Evolutionary conservation across 2,797 vertebrate species (phyloP), one percentile per base, ranked within the genome.

Genomic region (Amblyopsis hoosieri): DNA sequence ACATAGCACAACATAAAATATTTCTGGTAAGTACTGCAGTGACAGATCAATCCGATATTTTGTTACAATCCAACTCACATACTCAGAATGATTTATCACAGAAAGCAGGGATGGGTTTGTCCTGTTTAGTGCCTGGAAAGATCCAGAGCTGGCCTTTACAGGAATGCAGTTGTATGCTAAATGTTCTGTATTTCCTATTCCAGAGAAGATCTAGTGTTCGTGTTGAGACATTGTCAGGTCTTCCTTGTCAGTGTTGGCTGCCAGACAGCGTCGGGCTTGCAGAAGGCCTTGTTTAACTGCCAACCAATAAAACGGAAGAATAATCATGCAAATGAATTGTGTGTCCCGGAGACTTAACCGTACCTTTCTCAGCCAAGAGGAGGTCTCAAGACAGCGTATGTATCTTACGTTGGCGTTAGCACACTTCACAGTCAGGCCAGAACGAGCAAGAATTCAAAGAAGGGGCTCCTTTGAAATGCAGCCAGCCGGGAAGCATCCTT

Each of bases 401-500:
- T 42, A 56, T 11, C 46, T 50, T 58, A 58, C 55, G 37, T 52
- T 65, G 69, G 46, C 23, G 48, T 73, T 71, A 56, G 64, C 53
- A 75, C 12, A 72, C 42, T 60, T 60, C 60, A 62, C 56, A 60
- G 54, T 64, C 53, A 50, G 69, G 67, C 66, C 29, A 67, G 70
- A 67, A 74, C 46, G 72, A 59, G 57, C 46, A 53, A 71, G 76
- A 74, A 66, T 59, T 80, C 69, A 63, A 59, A 55, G 57, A 14
- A 64, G 57, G 62, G 60, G 67, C 23, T 70, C 67, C 67, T 72
- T 81, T 81, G 19, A 81, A 65, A 78, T 55, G 54, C 45, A 50
- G 74, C 70, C 79, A 83, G 54, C 54, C 76, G 54, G 42, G 53
- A 59, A 75, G 64, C 64, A 62, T 79, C 81, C 64, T 67, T 69